These are phyloP conservation scores for Rhagophthalmus giganteus DNA, from an alignment of 2,888 invertebrate species.

Conservation along the genomic window DNA sequence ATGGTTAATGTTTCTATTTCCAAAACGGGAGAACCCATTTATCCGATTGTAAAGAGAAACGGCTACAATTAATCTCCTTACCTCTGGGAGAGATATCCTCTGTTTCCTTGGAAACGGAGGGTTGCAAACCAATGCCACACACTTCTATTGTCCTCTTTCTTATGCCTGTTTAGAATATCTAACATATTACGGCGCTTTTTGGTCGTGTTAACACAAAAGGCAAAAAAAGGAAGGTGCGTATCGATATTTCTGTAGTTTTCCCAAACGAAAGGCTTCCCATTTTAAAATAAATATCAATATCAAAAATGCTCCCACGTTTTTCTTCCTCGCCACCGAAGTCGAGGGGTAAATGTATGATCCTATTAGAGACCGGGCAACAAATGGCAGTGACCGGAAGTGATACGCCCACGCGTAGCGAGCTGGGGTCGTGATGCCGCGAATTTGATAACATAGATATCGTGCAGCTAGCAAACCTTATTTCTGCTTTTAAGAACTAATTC, in stretches of 20 bases:
- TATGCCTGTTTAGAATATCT: constrained; percentile 40
- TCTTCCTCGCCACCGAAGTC: not conserved
- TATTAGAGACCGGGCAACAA: constrained; percentile 39
- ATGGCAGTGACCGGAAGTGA: constrained; percentile 45
- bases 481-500: too few species aligned
- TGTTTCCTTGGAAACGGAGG: constrained; percentile 48
- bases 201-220: constrained; percentile 11
- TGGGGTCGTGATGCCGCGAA: not conserved
- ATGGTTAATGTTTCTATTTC: constrained; percentile 57
- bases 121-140: constrained; percentile 41
- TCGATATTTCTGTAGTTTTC: too few species aligned
- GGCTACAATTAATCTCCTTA: constrained; percentile 57
- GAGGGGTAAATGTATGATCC: constrained; percentile 23
- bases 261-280: too few species aligned
- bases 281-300: too few species aligned
- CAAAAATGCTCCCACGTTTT: too few species aligned
- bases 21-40: constrained; percentile 54
- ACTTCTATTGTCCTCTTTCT: constrained; percentile 39
- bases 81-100: constrained; percentile 54
- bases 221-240: not conserved
- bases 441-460: too few species aligned
- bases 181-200: constrained; percentile 28
- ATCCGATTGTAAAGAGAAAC: constrained; percentile 56
- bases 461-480: too few species aligned
- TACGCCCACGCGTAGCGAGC: constrained; percentile 35